Conservation (phyloP, 2,113 vertebrate species). For the Cololabis saira region DNA sequence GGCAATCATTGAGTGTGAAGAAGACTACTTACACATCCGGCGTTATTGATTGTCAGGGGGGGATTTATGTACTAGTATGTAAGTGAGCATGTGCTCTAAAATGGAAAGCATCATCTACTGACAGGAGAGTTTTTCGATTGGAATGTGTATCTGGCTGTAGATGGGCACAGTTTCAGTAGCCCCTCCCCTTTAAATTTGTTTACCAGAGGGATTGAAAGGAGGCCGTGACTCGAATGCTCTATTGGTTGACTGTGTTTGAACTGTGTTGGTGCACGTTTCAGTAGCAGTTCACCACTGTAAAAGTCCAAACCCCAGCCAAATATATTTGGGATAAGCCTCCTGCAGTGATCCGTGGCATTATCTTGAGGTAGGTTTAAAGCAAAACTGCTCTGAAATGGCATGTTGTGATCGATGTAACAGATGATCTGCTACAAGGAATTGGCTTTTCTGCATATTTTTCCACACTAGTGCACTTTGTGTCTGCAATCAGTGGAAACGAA, state of each 20-base stretch:
- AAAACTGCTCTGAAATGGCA: no score
- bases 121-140: conserved; percentile 61
- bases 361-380: no score
- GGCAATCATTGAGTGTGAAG: not conserved
- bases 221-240: conserved; percentile 46
- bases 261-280: conserved; percentile 38
- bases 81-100: conserved; percentile 25
- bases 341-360: no score
- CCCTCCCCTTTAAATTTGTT: conserved; percentile 46
- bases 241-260: conserved; percentile 39
- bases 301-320: not conserved
- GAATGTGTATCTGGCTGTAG: conserved; percentile 61
- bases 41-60: conserved; percentile 17
- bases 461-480: conserved; percentile 3
- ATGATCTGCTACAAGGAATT: conserved; percentile 51
- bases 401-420: conserved; percentile 1
- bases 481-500: conserved; percentile 56
- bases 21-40: conserved; percentile 20
- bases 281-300: conserved; percentile 36
- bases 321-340: conserved; percentile 1
- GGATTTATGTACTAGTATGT: conserved; percentile 13
- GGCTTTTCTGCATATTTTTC: conserved; percentile 50
- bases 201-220: conserved; percentile 56
- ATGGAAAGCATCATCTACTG: conserved; percentile 56
- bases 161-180: conserved; percentile 53